A percentile compares a stretch with the other conserved stretches of the same genome.
These are phyloP conservation scores for Abrostola tripartita DNA, from an alignment of 2,888 invertebrate species.

Conservation along the genomic window DNA sequence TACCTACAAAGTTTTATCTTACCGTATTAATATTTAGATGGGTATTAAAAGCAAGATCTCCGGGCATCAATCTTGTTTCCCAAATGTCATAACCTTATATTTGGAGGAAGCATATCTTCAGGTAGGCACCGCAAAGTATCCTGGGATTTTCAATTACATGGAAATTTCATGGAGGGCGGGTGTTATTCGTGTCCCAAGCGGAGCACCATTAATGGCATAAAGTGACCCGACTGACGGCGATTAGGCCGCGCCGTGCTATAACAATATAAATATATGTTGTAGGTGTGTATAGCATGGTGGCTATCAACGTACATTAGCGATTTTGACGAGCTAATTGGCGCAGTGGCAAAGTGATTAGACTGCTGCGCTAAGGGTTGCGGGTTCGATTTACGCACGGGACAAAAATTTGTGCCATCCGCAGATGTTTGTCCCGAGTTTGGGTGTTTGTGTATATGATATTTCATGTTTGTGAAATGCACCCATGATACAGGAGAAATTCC, in stretches of 20 bases:
- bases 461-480: too few relatives aligned
- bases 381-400: too few relatives aligned
- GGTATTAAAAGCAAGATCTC: too few relatives aligned
- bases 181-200: conserved; percentile 59
- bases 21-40: not conserved
- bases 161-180: conserved; percentile 70
- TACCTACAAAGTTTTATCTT: not conserved
- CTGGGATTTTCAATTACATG: conserved; percentile 73
- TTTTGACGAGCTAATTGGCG: not conserved
- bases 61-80: not conserved
- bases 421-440: too few relatives aligned
- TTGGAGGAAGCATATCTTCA: conserved; percentile 12
- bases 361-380: too few relatives aligned
- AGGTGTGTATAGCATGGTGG: conserved; percentile 3
- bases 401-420: too few relatives aligned
- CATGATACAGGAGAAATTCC: not conserved
- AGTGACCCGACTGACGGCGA: conserved; percentile 56
- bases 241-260: conserved; percentile 38
- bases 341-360: too few relatives aligned
- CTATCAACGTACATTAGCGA: conserved; percentile 10
- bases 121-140: conserved; percentile 51
- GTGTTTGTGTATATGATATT: too few relatives aligned
- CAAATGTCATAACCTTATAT: conserved; percentile 8
- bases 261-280: conserved; percentile 16
- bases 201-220: conserved; percentile 68